Evolutionary conservation across 2,113 vertebrate genomes (phyloP).

Genomic region (Morone chrysops): DNA sequence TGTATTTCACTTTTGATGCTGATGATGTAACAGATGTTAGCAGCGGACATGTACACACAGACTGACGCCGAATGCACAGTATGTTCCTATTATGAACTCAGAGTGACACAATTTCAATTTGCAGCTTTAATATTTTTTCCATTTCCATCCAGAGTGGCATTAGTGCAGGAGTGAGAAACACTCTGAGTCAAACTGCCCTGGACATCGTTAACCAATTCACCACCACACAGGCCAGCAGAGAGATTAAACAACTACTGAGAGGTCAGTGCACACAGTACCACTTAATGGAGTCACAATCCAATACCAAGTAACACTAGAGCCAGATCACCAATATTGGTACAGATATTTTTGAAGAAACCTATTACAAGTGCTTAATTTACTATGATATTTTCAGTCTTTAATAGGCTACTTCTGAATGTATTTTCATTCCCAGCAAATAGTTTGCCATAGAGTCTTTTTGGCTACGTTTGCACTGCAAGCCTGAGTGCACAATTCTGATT

Average conservation of each 20-base stretch:
- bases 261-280: conserved; percentile 75
- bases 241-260: conserved; percentile 98
- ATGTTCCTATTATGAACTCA: neutral
- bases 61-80: neutral
- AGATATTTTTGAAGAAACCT: neutral
- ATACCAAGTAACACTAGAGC: neutral
- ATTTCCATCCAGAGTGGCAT: conserved; percentile 91
- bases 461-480: no score
- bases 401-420: no score
- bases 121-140: conserved; percentile 22
- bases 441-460: neutral
- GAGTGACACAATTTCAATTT: neutral
- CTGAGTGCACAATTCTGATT: no score
- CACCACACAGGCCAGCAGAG: conserved; percentile 95
- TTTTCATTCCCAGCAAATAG: neutral
- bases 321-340: neutral
- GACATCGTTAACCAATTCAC: conserved; percentile 99
- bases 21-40: neutral
- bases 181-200: conserved; percentile 95
- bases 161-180: conserved; percentile 97
- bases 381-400: no score
- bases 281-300: neutral
- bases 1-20: no score
- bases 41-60: neutral
- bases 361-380: neutral